phyloP scores from a whole-genome alignment of 2,888 invertebrate species.

The Orchesella flavescens region DNA sequence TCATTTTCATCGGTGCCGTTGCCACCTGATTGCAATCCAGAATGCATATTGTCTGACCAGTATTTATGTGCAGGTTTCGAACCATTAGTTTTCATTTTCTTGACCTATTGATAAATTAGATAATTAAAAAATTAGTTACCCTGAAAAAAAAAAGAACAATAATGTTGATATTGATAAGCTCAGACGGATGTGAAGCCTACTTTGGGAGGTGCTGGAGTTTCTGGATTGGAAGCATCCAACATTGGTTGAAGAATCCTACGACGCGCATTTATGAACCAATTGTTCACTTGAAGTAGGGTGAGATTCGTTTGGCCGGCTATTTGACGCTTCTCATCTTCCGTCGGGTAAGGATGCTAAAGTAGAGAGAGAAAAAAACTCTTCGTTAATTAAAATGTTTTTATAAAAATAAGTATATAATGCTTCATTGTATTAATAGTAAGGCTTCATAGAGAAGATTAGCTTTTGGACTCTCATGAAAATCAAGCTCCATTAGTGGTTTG shows the following conservation, averaged over 20 bases:
- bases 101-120: slow-evolving; percentile 64
- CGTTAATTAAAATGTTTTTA: slow-evolving; percentile 1
- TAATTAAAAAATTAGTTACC: no score
- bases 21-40: slow-evolving; percentile 37
- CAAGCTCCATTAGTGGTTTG: slow-evolving; percentile 51
- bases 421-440: no score
- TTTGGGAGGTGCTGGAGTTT: slow-evolving; percentile 74
- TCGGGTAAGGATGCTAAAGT: slow-evolving; percentile 92
- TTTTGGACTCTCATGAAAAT: slow-evolving; percentile 46
- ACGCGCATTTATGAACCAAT: slow-evolving; percentile 94
- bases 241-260: slow-evolving; percentile 93
- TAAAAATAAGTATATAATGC: background rate
- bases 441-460: slow-evolving; percentile 69
- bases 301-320: slow-evolving; percentile 92
- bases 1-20: slow-evolving; percentile 5
- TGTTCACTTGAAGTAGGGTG: slow-evolving; percentile 77
- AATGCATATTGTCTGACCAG: slow-evolving; percentile 81
- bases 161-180: slow-evolving; percentile 21
- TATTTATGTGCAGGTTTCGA: slow-evolving; percentile 80
- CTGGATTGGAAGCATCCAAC: slow-evolving; percentile 82
- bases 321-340: slow-evolving; percentile 93
- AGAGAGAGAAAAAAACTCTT: slow-evolving; percentile 40
- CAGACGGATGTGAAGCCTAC: no score
- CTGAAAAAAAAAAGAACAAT: slow-evolving; percentile 23
- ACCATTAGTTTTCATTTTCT: slow-evolving; percentile 75